Base-by-base conservation (phyloP, 1,140 invertebrate species). In the Heliconius melpomene region DNA sequence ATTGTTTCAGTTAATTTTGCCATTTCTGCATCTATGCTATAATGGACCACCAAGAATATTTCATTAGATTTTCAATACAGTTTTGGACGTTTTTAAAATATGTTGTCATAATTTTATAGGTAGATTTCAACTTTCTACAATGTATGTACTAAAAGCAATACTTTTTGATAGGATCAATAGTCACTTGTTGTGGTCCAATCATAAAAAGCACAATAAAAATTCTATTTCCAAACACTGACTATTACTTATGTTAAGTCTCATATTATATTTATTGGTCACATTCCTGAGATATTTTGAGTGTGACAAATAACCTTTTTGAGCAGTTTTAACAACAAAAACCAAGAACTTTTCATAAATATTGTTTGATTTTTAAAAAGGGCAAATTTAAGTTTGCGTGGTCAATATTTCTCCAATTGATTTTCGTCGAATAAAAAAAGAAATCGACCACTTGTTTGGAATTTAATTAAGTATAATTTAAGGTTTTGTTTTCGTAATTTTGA, bases 391-490 rank as follows among this genome's bases (percentile, higher is more conserved):
- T 66, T 66, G 3, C 26, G 23, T 26, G 60, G 60, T 66, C 60
- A 29, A 18, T 66, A 26, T 66, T 66, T 26, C 54, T 23, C 54
- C 11, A n/a, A 57, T 7, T 29, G 60, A 66, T 66, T 66, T 57
- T 23, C 54, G 23, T 23, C 9, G n/a, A 23, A 23, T 8, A 20
- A n/a, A 57, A 32, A n/a, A 26, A 26, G 9, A 66, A 13, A 29
- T 26, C 60, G 23, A 66, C 60, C 11, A 6, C 52, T 54, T 72
- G 76, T 78, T 78, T 78, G 36, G 16, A 20, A 13, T 78, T 78
- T 78, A 26, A 74, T 74, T 60, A 75, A 79, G 23, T n/a, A 8
- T 77, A 77, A 70, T 72, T 13, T 79, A 60, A 82, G 73, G 46
- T 78, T 78, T 74, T 75, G 77, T 78, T 81, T 78, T 20, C 50